Conservation (phyloP, 2,113 vertebrate genomes). For the Poeciliopsis prolifica region DNA sequence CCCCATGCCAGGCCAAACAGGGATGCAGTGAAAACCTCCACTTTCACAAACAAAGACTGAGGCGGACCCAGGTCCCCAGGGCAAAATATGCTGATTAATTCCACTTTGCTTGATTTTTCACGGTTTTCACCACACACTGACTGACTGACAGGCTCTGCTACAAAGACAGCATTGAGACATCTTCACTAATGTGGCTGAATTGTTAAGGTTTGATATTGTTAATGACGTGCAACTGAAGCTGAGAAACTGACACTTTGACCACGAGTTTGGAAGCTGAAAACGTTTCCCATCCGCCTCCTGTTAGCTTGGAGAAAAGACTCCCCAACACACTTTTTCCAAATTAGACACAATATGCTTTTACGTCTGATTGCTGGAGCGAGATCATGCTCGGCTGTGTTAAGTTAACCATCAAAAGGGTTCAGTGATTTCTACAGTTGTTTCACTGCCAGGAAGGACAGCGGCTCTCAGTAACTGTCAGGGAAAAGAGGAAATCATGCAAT, state of each 20-base stretch:
- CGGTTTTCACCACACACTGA: constrained; percentile 58
- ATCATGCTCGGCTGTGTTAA: constrained; percentile 53
- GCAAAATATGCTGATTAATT: constrained; percentile 74
- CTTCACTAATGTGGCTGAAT: constrained; percentile 50
- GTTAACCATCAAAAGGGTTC: constrained; percentile 59
- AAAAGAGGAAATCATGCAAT: constrained; percentile 58
- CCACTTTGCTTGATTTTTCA: constrained; percentile 70
- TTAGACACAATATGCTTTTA: constrained; percentile 56
- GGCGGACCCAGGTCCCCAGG: constrained; percentile 54
- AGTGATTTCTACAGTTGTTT: constrained; percentile 41
- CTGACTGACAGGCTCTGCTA: constrained; percentile 60
- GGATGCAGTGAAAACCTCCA: constrained; percentile 59
- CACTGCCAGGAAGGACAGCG: constrained; percentile 48
- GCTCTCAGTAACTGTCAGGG: constrained; percentile 48
- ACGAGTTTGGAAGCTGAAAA: constrained; percentile 36
- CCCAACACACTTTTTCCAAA: constrained; percentile 66
- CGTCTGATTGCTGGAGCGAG: constrained; percentile 52
- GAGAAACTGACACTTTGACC: constrained; percentile 39
- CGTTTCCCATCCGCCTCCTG: constrained; percentile 52
- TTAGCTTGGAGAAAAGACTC: constrained; percentile 31
- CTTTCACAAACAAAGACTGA: constrained; percentile 58
- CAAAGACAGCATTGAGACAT: constrained; percentile 70
- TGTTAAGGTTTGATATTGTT: constrained; percentile 50
- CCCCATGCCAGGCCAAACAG: constrained; percentile 29
- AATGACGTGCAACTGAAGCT: constrained; percentile 40